phyloP scores from a whole-genome alignment of 1,140 invertebrate genomes.

The Ceratina calcarata region DNA sequence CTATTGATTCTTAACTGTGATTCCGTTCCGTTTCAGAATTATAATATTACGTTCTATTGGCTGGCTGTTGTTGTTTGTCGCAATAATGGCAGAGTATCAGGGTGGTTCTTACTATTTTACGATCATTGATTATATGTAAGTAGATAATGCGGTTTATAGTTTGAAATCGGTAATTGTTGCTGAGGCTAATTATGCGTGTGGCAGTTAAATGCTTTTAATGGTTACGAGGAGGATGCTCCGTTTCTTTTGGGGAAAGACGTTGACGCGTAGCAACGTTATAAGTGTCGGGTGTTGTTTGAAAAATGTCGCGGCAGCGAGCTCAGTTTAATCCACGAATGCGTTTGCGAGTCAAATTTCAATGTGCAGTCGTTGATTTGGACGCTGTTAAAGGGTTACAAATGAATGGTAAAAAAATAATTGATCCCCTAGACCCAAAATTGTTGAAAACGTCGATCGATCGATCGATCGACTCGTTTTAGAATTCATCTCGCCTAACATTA shows the following conservation, averaged over 20 bases:
- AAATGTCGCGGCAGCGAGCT: conserved; percentile 4
- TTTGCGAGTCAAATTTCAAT: background rate
- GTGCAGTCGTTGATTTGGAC: conserved; percentile 4
- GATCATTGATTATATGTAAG: background rate
- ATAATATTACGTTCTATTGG: background rate
- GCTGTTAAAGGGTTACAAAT: background rate
- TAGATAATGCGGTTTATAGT: background rate
- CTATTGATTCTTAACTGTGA: background rate
- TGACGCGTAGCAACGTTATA: conserved; percentile 40
- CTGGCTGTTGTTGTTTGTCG: conserved; percentile 3
- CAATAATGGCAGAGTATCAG: conserved; percentile 17
- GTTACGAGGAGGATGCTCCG: conserved; percentile 4
- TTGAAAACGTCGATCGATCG: background rate
- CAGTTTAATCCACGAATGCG: conserved; percentile 44
- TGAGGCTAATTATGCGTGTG: background rate
- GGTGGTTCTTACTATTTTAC: background rate
- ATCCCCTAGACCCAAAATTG: background rate
- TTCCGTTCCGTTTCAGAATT: background rate
- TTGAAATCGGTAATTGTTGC: background rate
- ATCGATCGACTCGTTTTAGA: background rate
- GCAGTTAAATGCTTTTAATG: background rate
- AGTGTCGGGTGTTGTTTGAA: too few species aligned
- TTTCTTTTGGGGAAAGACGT: conserved; percentile 37
- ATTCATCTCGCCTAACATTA: background rate
- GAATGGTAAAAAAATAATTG: conserved; percentile 25